Evolutionary conservation across 2,797 vertebrate species (phyloP).

Genomic region (Propithecus perrieri): DNA sequence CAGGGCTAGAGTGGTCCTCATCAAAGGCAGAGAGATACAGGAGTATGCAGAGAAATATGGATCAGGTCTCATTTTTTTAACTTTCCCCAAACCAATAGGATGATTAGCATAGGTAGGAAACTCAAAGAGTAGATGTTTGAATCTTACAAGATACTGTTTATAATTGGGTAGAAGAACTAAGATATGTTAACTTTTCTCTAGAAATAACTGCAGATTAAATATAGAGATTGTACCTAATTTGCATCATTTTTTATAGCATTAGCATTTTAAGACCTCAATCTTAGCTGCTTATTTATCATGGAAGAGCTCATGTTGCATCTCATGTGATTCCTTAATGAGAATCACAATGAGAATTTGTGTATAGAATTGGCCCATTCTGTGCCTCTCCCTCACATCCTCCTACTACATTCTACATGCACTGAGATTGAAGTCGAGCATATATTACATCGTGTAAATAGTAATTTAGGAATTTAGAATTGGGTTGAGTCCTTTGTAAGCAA

Average conservation of each 20-base stretch:
- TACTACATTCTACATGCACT: background rate
- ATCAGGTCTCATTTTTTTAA: background rate
- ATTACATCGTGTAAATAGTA: constrained; percentile 27
- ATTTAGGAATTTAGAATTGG: constrained; percentile 65
- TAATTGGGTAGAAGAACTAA: constrained; percentile 1
- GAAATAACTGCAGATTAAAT: constrained; percentile 2
- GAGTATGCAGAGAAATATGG: background rate
- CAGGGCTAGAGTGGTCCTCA: background rate
- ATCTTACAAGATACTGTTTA: background rate
- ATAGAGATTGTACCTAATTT: background rate
- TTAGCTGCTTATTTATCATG: background rate
- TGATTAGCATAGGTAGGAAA: background rate
- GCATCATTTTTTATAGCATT: background rate
- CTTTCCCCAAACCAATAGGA: background rate
- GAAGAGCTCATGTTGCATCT: background rate
- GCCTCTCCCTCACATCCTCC: background rate
- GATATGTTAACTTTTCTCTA: background rate
- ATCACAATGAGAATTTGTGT: background rate
- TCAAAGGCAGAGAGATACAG: background rate
- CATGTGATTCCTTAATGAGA: background rate
- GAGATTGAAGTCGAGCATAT: background rate
- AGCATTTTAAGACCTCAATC: background rate
- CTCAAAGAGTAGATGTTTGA: background rate
- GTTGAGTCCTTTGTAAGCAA: constrained; percentile 71
- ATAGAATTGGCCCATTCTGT: background rate